A percentile compares a stretch with the other conserved stretches of the same genome.
Conservation (phyloP, 1,140 invertebrate species). For the Aphelinus certus region DNA sequence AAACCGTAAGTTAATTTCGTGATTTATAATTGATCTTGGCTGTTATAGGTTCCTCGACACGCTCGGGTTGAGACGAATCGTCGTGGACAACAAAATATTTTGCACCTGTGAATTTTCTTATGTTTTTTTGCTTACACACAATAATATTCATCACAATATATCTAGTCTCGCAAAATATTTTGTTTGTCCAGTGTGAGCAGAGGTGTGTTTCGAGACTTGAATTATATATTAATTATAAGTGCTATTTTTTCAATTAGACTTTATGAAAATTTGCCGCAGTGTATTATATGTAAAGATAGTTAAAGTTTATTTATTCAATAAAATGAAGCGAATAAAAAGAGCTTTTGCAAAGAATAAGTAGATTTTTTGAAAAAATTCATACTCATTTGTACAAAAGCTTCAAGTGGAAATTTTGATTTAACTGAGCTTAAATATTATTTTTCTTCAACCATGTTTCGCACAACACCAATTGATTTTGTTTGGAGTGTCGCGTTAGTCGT, state of each 20-base stretch:
- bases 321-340: too few species aligned
- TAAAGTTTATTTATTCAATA: too few species aligned
- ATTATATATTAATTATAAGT: conserved; percentile 30
- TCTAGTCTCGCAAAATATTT: conserved; percentile 44
- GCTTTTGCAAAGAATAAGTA: too few species aligned
- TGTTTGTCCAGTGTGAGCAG: conserved; percentile 40
- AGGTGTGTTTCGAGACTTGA: conserved; percentile 28
- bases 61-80: conserved; percentile 47
- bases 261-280: background rate
- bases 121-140: background rate
- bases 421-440: too few species aligned
- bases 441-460: too few species aligned
- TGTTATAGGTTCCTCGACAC: conserved; percentile 56
- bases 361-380: too few species aligned
- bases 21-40: conserved; percentile 59
- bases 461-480: too few species aligned
- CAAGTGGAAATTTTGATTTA: too few species aligned
- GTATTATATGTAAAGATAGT: too few species aligned
- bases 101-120: conserved; percentile 32
- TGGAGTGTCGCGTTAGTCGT: too few species aligned
- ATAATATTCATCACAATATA: too few species aligned
- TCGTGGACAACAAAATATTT: conserved; percentile 50
- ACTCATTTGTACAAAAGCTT: too few species aligned
- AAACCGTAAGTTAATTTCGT: conserved; percentile 48
- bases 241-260: conserved; percentile 2